Percentiles rank a stretch among this genome's conserved stretches.
These are phyloP conservation scores for Gobiocypris rarus DNA, from an alignment of 2,113 vertebrate species.

Conservation along the genomic window DNA sequence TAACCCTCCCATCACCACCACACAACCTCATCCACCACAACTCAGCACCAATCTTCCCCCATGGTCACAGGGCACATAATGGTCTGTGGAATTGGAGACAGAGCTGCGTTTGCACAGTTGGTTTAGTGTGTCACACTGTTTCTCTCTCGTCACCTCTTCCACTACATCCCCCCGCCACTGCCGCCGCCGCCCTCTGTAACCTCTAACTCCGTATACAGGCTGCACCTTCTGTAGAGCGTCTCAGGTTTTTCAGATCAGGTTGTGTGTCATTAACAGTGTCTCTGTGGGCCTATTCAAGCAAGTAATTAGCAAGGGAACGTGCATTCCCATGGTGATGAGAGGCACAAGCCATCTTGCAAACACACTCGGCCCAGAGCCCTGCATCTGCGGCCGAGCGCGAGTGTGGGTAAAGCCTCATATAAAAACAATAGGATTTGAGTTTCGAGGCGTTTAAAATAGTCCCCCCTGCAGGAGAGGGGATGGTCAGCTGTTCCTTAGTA, in stretches of 20 bases:
- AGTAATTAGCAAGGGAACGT: conserved; percentile 60
- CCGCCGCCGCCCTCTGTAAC: background rate
- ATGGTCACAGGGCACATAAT: conserved; percentile 34
- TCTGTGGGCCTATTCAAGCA: conserved; percentile 57
- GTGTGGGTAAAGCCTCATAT: conserved; percentile 59
- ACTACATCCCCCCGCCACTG: conserved; percentile 5
- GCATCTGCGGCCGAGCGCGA: background rate
- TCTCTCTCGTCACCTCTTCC: conserved; percentile 44
- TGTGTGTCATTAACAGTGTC: conserved; percentile 61
- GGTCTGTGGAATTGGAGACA: conserved; percentile 51
- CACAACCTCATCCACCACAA: conserved; percentile 28
- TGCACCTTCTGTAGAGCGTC: conserved; percentile 37
- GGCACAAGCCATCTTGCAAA: conserved; percentile 53
- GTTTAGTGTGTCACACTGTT: conserved; percentile 52
- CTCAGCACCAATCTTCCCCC: background rate
- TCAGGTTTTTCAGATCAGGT: conserved; percentile 57
- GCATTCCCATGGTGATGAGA: conserved; percentile 61
- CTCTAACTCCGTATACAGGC: background rate
- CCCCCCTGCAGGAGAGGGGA: conserved; percentile 53
- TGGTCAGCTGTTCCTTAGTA: conserved; percentile 68
- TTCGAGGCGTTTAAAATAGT: conserved; percentile 67
- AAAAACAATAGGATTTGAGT: conserved; percentile 71
- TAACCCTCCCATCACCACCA: conserved; percentile 31
- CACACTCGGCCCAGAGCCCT: conserved; percentile 18
- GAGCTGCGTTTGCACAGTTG: conserved; percentile 48